A percentile compares a stretch with the other conserved stretches of the same genome.
Evolutionary conservation across 1,140 invertebrate species (phyloP).

Genomic region (Pseudomyrmex flavicornis): DNA sequence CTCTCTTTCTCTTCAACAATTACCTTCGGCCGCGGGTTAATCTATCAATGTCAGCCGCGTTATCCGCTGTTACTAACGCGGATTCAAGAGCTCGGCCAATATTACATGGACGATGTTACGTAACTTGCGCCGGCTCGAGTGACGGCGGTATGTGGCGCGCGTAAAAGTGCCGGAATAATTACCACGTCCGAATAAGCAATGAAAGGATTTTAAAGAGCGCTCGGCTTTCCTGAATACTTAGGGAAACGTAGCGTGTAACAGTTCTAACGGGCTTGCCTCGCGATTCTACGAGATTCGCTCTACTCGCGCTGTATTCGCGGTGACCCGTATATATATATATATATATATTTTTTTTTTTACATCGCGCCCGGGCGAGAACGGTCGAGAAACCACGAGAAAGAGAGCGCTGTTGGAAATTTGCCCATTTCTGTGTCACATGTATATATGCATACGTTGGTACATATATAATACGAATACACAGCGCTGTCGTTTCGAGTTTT

Average conservation of each 20-base stretch:
- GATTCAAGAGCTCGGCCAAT: constrained; percentile 52
- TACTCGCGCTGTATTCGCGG: background rate
- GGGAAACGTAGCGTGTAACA: constrained; percentile 20
- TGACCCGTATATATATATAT: background rate
- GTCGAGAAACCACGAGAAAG: background rate
- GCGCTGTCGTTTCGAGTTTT: background rate
- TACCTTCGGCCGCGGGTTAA: constrained; percentile 42
- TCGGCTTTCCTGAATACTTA: constrained; percentile 19
- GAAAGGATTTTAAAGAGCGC: constrained; percentile 9
- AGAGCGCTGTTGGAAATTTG: constrained; percentile 19
- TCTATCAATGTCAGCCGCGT: constrained; percentile 60
- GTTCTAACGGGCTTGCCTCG: constrained; percentile 14
- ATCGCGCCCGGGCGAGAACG: background rate
- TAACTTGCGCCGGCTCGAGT: background rate
- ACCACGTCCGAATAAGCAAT: constrained; percentile 35
- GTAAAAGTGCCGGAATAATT: constrained; percentile 40
- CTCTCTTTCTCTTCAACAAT: background rate
- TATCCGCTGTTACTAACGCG: constrained; percentile 38
- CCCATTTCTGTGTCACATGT: background rate
- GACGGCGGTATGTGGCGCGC: background rate
- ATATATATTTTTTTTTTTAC: background rate
- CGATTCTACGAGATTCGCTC: background rate
- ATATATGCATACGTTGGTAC: no score
- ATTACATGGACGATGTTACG: constrained; percentile 36
- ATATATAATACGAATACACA: no score